Evolutionary conservation across 2,113 vertebrate species (phyloP).

Genomic region (Corythaixoides concolor): DNA sequence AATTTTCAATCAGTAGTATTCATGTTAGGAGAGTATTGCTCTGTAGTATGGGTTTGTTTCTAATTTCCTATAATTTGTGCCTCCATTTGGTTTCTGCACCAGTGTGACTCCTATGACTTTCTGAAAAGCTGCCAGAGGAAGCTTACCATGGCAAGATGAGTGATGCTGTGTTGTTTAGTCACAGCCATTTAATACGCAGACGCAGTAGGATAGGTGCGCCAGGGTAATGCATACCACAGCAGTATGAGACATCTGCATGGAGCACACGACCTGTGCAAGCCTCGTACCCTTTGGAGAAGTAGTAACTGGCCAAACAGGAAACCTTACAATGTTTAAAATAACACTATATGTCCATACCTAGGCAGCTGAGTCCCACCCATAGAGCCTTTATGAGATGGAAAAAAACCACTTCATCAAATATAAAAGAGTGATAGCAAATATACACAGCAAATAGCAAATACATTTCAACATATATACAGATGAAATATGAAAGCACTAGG

Average conservation of each 20-base stretch:
- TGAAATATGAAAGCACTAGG: constrained; percentile 53
- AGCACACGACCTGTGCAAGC: not conserved
- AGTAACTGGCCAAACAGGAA: not conserved
- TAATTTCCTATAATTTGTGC: not conserved
- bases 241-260: not conserved
- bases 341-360: not conserved
- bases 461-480: constrained; percentile 2
- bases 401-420: not conserved
- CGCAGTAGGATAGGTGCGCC: not conserved
- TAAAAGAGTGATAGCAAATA: not conserved
- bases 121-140: not conserved
- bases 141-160: not conserved
- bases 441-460: constrained; percentile 6
- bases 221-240: not conserved
- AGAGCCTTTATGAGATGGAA: not conserved
- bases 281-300: not conserved
- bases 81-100: not conserved
- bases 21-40: not conserved
- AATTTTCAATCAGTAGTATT: not conserved
- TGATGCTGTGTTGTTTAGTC: not conserved
- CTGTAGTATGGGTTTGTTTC: not conserved
- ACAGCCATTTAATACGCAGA: not conserved
- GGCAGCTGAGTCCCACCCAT: not conserved
- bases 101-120: not conserved
- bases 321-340: not conserved